These are phyloP conservation scores for Dryas iulia DNA, from an alignment of 1,140 invertebrate species.

Conservation along the genomic window DNA sequence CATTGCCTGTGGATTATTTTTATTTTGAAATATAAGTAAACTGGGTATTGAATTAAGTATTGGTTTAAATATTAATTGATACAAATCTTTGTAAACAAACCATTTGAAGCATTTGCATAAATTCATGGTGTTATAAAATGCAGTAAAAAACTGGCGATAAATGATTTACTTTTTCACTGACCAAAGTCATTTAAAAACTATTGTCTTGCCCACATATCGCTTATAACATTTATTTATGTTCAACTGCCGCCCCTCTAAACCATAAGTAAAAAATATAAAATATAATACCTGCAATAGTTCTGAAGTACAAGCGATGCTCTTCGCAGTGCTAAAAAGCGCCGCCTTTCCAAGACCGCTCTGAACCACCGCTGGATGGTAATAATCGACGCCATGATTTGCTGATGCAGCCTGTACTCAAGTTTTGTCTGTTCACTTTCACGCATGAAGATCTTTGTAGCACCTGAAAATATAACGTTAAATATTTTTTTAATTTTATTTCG, in stretches of 20 bases:
- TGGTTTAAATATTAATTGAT: background rate
- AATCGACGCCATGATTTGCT: conserved; percentile 96
- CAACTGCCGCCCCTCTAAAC: too few species aligned
- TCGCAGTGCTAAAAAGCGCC: conserved; percentile 87
- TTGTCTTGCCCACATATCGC: too few species aligned
- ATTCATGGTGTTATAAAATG: too few species aligned
- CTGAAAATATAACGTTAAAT: conserved; percentile 37
- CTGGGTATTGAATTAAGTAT: too few species aligned
- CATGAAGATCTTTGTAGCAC: conserved; percentile 93
- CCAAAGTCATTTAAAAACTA: too few species aligned
- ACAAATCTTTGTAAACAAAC: too few species aligned
- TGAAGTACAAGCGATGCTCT: conserved; percentile 89
- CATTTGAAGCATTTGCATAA: too few species aligned
- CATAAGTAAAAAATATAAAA: too few species aligned
- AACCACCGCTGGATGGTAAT: conserved; percentile 96
- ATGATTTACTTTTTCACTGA: too few species aligned
- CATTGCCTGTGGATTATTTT: conserved; percentile 52
- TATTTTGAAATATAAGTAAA: background rate
- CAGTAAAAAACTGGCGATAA: too few species aligned
- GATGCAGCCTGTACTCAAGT: conserved; percentile 94
- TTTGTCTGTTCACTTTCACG: conserved; percentile 96
- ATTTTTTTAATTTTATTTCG: background rate
- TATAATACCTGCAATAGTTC: conserved; percentile 83
- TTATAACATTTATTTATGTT: background rate
- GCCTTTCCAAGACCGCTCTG: conserved; percentile 88